phyloP scores from a whole-genome alignment of 2,113 vertebrate genomes.

The Osmerus eperlanus region DNA sequence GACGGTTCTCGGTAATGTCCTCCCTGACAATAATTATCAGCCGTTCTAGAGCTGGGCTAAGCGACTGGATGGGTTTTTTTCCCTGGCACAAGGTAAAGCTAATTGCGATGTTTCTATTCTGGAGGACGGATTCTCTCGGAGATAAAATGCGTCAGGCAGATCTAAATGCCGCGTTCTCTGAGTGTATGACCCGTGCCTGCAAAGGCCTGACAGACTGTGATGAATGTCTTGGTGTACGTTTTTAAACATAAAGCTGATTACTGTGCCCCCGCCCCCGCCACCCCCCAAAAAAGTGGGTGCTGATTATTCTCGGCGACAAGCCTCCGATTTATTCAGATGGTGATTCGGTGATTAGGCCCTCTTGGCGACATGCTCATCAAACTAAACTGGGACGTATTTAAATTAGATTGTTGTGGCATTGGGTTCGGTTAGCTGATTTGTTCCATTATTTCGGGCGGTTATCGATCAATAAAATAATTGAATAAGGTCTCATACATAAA shows the following conservation, averaged over 20 bases:
- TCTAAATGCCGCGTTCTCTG: slow-evolving; percentile 51
- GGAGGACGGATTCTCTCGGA: slow-evolving; percentile 36
- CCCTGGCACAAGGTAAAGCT: slow-evolving; percentile 42
- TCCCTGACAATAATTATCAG: slow-evolving; percentile 45
- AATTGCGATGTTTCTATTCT: slow-evolving; percentile 39
- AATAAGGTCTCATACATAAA: no score
- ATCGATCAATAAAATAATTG: no score
- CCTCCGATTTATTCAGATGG: slow-evolving; percentile 49
- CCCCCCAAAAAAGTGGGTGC: slow-evolving; percentile 15
- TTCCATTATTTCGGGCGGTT: no score
- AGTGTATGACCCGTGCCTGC: slow-evolving; percentile 42
- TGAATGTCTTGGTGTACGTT: slow-evolving; percentile 49
- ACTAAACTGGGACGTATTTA: no score
- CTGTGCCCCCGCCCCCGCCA: slow-evolving; percentile 15
- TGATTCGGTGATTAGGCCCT: slow-evolving; percentile 29
- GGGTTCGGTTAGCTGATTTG: no score
- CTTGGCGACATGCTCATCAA: slow-evolving; percentile 32
- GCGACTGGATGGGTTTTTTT: slow-evolving; percentile 12
- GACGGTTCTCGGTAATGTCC: slow-evolving; percentile 39
- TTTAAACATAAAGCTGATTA: slow-evolving; percentile 57
- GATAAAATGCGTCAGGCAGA: slow-evolving; percentile 25
- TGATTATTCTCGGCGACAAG: slow-evolving; percentile 55
- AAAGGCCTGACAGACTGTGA: slow-evolving; percentile 53
- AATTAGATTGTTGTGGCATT: no score
- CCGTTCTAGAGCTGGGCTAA: slow-evolving; percentile 37